Conservation (phyloP, 2,797 vertebrate species). For the Acestrorhynchus altus region DNA sequence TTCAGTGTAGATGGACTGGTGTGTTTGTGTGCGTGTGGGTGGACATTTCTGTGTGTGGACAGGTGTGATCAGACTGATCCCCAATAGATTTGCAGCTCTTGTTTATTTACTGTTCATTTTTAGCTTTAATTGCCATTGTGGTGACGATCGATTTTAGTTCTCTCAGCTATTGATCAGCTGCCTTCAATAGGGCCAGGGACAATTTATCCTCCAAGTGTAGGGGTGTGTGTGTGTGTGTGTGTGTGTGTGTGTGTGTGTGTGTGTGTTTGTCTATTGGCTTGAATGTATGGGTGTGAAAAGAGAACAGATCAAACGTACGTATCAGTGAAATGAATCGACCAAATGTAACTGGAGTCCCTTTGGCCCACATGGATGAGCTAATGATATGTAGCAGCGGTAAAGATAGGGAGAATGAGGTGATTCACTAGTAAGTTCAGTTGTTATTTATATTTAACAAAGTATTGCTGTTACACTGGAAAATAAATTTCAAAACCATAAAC, state of each 20-base stretch:
- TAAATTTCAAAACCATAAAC: too few relatives aligned
- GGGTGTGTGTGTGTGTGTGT: not conserved
- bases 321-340: not conserved
- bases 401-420: not conserved
- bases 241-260: not conserved
- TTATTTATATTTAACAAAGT: too few relatives aligned
- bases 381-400: not conserved
- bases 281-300: not conserved
- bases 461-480: too few relatives aligned
- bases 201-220: conserved; percentile 57
- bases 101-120: conserved; percentile 72
- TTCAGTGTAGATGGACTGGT: not conserved
- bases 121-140: conserved; percentile 69
- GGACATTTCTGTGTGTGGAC: not conserved
- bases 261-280: conserved; percentile 5
- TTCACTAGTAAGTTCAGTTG: not conserved
- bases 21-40: not conserved
- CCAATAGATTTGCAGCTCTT: conserved; percentile 53
- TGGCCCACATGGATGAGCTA: conserved; percentile 3
- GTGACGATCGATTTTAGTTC: conserved; percentile 65
- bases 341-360: conserved; percentile 6
- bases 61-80: conserved; percentile 27
- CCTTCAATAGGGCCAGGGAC: conserved; percentile 62
- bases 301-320: not conserved
- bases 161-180: conserved; percentile 64